A percentile compares a stretch with the other conserved stretches of the same genome.
These are phyloP conservation scores for Hippocampus guttulatus DNA, from an alignment of 2,113 vertebrate species.

Conservation along the genomic window DNA sequence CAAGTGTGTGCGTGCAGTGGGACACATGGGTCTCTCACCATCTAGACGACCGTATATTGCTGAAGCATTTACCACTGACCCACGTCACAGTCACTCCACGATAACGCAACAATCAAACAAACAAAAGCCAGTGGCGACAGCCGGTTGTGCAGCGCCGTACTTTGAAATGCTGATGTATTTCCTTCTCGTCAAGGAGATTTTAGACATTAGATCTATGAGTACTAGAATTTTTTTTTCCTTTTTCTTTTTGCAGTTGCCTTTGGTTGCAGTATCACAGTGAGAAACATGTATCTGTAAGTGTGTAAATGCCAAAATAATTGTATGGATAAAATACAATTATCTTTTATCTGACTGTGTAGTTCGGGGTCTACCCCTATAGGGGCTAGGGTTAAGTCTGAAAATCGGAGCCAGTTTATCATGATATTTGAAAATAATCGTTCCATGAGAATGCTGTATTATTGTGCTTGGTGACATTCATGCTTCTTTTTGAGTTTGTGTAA, in stretches of 20 bases:
- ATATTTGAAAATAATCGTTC: not conserved
- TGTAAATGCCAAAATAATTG: not conserved
- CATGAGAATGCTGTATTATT: not conserved
- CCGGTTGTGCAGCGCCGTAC: conserved; percentile 12
- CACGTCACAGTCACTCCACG: conserved; percentile 59
- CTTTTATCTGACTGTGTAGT: not conserved
- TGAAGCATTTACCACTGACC: conserved; percentile 54
- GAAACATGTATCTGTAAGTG: not conserved
- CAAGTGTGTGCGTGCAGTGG: conserved; percentile 18
- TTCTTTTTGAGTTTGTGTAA: not conserved
- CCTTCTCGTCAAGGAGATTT: not conserved
- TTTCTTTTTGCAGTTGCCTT: not conserved
- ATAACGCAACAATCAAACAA: conserved; percentile 49
- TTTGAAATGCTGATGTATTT: not conserved
- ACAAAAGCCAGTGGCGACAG: conserved; percentile 48
- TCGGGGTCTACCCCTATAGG: not conserved
- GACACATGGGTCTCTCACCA: conserved; percentile 32
- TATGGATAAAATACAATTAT: not conserved
- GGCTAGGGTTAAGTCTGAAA: not conserved
- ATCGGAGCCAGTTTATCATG: not conserved
- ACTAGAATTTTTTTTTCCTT: not conserved
- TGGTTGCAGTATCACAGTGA: not conserved
- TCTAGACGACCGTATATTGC: conserved; percentile 45
- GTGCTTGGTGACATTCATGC: conserved; percentile 1
- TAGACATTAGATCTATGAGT: not conserved